These are phyloP conservation scores for Xiphophorus maculatus DNA, from an alignment of 2,113 vertebrate species.

Conservation along the genomic window DNA sequence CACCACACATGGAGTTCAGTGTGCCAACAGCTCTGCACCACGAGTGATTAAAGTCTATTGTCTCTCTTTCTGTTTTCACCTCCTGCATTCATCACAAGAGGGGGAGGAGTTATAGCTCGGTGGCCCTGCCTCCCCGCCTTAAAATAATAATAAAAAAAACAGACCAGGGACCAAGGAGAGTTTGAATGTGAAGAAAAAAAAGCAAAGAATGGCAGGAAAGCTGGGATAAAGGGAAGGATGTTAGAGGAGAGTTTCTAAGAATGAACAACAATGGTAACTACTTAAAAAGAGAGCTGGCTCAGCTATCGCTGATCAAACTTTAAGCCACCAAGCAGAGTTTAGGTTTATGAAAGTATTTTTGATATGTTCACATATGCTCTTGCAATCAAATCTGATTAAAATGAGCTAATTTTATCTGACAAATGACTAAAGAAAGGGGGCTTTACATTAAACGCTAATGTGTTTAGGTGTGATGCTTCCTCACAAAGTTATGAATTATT, in stretches of 20 bases:
- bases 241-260: slow-evolving; percentile 46
- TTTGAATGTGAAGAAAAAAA: slow-evolving; percentile 30
- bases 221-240: slow-evolving; percentile 46
- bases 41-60: slow-evolving; percentile 80
- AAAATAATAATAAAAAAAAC: slow-evolving; percentile 1
- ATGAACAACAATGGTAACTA: slow-evolving; percentile 30
- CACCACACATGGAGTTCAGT: slow-evolving; percentile 34
- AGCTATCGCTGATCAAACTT: background rate
- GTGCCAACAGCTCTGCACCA: slow-evolving; percentile 62
- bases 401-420: background rate
- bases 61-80: slow-evolving; percentile 60
- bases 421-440: background rate
- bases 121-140: slow-evolving; percentile 32
- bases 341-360: background rate
- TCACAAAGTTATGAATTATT: slow-evolving; percentile 52
- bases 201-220: slow-evolving; percentile 53
- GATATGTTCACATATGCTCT: background rate
- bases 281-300: slow-evolving; percentile 23
- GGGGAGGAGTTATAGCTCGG: slow-evolving; percentile 48
- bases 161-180: slow-evolving; percentile 25
- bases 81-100: slow-evolving; percentile 49
- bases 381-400: no score
- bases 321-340: slow-evolving; percentile 4
- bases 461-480: background rate
- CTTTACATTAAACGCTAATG: background rate